Conservation (phyloP, 2,113 vertebrate species). For the Todiramphus chloris region DNA sequence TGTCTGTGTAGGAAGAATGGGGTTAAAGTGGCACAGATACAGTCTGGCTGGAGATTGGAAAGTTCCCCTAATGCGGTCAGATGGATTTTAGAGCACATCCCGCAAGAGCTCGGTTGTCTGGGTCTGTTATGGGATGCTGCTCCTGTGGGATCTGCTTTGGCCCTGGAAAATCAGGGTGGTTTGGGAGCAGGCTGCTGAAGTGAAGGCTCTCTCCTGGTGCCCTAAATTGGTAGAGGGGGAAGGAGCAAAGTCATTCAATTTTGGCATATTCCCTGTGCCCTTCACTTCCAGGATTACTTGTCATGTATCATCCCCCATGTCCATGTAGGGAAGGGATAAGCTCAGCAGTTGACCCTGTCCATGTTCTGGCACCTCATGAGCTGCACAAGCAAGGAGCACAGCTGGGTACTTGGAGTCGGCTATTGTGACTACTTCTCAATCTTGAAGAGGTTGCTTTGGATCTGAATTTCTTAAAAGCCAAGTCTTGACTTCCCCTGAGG, state of each 20-base stretch:
- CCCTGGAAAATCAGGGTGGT: background rate
- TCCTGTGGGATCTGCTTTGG: background rate
- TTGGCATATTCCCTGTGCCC: background rate
- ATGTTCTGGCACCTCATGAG: background rate
- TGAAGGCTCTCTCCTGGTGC: background rate
- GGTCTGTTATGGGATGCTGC: background rate
- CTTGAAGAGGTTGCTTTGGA: background rate
- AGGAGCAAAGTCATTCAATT: background rate
- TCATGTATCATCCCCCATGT: background rate
- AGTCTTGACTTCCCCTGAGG: background rate
- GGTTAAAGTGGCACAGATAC: slow-evolving; percentile 11
- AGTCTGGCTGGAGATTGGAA: background rate
- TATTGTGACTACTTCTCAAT: background rate
- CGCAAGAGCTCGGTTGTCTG: background rate
- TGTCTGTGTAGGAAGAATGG: background rate
- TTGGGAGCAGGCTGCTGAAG: background rate
- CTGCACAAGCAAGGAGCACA: background rate
- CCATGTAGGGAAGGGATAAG: background rate
- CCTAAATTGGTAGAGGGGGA: background rate
- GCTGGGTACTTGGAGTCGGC: background rate
- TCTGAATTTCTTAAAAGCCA: background rate
- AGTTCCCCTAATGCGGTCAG: background rate
- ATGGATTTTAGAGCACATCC: background rate
- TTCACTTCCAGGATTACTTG: background rate
- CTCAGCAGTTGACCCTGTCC: background rate